Evolutionary conservation across 2,113 vertebrate species (phyloP).

Genomic region (Donacobius atricapilla): DNA sequence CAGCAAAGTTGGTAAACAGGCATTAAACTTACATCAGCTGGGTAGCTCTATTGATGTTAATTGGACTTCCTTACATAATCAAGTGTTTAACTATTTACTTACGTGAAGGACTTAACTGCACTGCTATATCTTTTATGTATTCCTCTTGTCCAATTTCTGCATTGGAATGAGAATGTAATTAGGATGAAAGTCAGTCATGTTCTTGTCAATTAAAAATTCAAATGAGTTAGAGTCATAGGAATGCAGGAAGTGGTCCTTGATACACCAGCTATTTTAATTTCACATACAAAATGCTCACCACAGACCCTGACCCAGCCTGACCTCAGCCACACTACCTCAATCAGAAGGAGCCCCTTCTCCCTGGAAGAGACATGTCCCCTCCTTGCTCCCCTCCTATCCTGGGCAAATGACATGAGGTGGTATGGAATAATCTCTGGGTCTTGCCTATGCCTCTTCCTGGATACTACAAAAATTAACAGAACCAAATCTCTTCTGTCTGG

Average conservation of each 20-base stretch:
- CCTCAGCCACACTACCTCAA: fast-evolving
- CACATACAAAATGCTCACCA: background rate
- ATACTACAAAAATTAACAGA: background rate
- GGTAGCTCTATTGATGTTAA: background rate
- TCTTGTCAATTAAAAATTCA: background rate
- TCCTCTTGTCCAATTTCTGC: background rate
- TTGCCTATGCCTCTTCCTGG: too few species aligned
- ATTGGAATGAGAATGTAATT: background rate
- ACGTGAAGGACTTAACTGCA: background rate
- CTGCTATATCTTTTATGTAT: background rate
- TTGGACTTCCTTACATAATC: background rate
- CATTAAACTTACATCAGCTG: background rate
- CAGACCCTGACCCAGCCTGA: fast-evolving
- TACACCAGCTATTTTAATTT: background rate
- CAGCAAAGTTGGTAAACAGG: background rate
- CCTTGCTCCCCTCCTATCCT: too few species aligned
- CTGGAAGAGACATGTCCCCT: background rate
- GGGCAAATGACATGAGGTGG: fast-evolving
- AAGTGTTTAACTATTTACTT: background rate
- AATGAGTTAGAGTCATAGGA: background rate
- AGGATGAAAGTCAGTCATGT: background rate
- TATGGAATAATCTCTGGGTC: background rate
- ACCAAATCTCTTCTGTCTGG: background rate
- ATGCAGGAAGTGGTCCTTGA: background rate
- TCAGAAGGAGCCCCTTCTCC: background rate